Conservation (phyloP, 2,797 vertebrate genomes). For the Phalloptychus januarius region DNA sequence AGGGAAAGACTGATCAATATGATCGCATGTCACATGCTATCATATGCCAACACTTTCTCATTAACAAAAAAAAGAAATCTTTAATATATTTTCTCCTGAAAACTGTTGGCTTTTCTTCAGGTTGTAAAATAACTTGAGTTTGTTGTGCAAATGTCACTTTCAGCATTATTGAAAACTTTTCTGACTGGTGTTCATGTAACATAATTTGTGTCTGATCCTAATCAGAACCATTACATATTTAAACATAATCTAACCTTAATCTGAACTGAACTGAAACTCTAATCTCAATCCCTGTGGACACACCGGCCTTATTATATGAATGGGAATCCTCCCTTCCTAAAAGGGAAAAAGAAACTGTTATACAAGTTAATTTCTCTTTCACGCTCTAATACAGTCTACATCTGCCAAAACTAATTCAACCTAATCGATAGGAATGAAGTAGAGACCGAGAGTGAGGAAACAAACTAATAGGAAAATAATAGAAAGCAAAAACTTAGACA, state of each 20-base stretch:
- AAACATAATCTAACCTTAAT: not conserved
- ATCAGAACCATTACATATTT: not conserved
- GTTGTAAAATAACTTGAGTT: not conserved
- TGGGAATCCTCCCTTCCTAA: constrained; percentile 46
- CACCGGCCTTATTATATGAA: constrained; percentile 36
- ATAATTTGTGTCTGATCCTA: not conserved
- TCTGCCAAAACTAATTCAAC: constrained; percentile 60
- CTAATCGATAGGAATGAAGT: constrained; percentile 52
- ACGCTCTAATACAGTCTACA: constrained; percentile 78
- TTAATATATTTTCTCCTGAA: not conserved
- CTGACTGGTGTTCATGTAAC: not conserved
- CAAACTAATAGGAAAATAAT: not conserved
- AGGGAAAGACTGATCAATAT: not conserved
- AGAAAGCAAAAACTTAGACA: constrained; percentile 15
- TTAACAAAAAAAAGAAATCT: not conserved
- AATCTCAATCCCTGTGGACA: not conserved
- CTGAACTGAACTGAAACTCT: not conserved
- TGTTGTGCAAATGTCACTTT: not conserved
- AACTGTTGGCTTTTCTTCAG: not conserved
- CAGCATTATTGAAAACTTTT: not conserved
- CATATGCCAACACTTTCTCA: not conserved
- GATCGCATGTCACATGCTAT: not conserved
- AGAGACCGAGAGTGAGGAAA: not conserved
- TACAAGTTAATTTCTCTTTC: constrained; percentile 75
- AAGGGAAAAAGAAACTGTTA: constrained; percentile 66